Evolutionary conservation across 2,797 vertebrate species (phyloP).

Genomic region (Distichodus sexfasciatus): DNA sequence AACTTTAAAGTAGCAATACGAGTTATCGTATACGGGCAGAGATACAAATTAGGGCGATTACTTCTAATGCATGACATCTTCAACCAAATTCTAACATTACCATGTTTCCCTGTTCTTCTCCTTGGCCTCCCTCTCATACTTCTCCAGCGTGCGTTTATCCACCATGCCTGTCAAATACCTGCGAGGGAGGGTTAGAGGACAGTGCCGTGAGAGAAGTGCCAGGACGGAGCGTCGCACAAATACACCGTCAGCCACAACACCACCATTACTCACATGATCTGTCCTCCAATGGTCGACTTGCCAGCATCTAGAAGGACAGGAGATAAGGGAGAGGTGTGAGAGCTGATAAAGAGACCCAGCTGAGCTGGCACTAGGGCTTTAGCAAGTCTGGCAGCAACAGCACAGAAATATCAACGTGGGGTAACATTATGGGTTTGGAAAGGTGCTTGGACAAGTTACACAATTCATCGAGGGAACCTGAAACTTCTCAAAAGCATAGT

Average conservation of each 20-base stretch:
- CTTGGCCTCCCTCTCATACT: slow-evolving; percentile 98
- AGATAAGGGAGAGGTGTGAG: slow-evolving; percentile 1
- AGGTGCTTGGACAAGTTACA: too few relatives aligned
- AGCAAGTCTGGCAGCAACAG: too few relatives aligned
- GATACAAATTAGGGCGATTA: too few relatives aligned
- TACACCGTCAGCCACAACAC: background rate
- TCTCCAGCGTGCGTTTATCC: slow-evolving; percentile 97
- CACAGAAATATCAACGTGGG: too few relatives aligned
- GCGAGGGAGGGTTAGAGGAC: background rate
- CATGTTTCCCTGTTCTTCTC: slow-evolving; percentile 99
- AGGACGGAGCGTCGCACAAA: background rate
- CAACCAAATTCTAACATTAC: slow-evolving; percentile 71
- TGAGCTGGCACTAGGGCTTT: too few relatives aligned
- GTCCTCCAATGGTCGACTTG: slow-evolving; percentile 97
- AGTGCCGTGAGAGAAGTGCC: background rate
- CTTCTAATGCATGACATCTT: too few relatives aligned
- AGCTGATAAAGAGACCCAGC: background rate
- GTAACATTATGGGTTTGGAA: too few relatives aligned
- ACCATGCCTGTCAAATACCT: slow-evolving; percentile 99
- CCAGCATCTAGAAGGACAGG: slow-evolving; percentile 82
- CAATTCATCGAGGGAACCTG: too few relatives aligned
- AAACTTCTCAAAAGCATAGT: too few relatives aligned
- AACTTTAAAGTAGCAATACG: too few relatives aligned
- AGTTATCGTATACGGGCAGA: too few relatives aligned
- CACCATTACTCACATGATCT: slow-evolving; percentile 94